Evolutionary conservation across 2,888 invertebrate species (phyloP).

Genomic region (Andrena bicolor): DNA sequence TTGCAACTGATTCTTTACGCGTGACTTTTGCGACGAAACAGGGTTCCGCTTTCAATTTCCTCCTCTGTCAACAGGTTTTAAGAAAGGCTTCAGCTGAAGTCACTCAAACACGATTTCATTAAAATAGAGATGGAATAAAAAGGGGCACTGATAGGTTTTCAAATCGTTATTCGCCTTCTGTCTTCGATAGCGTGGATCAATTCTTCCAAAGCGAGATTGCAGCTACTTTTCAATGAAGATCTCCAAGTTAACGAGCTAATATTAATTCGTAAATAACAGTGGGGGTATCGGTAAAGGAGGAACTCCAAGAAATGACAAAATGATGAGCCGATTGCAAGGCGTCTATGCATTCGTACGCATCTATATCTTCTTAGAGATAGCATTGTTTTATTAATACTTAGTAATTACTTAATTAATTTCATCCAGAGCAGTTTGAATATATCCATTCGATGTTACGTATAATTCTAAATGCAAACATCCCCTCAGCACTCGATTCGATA

Average conservation of each 20-base stretch:
- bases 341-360: not conserved
- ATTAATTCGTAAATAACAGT: not conserved
- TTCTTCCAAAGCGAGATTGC: constrained; percentile 9
- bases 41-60: constrained; percentile 58
- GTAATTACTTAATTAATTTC: not conserved
- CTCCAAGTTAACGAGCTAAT: not conserved
- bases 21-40: constrained; percentile 44
- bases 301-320: no score
- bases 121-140: not conserved
- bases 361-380: no score
- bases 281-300: not conserved
- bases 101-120: constrained; percentile 29
- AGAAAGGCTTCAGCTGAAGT: constrained; percentile 35
- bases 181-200: constrained; percentile 15
- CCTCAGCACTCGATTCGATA: not conserved
- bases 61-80: constrained; percentile 10
- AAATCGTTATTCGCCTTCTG: not conserved
- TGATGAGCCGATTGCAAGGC: not conserved
- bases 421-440: not conserved
- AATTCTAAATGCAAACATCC: not conserved
- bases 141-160: not conserved
- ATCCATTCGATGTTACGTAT: not conserved
- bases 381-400: no score
- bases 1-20: constrained; percentile 51
- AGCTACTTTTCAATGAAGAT: constrained; percentile 1